Evolutionary conservation across 2,797 vertebrate species (phyloP).

Genomic region (Smutsia gigantea): DNA sequence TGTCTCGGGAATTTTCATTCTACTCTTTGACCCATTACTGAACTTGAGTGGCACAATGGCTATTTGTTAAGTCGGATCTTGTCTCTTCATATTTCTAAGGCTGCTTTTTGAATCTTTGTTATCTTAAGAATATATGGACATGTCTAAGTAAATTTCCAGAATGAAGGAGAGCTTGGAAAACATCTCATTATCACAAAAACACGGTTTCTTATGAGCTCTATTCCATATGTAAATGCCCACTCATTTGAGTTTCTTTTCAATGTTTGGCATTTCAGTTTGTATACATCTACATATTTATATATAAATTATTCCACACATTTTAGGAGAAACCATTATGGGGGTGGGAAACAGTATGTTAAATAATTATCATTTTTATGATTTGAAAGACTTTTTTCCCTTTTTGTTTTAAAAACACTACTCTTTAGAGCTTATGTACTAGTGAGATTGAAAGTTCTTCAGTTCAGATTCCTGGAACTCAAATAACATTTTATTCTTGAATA

Average conservation of each 20-base stretch:
- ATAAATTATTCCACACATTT: constrained; percentile 70
- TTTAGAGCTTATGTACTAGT: constrained; percentile 26
- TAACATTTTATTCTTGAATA: constrained; percentile 59
- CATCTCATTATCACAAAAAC: constrained; percentile 78
- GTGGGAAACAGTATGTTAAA: constrained; percentile 75
- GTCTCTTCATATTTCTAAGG: constrained; percentile 37
- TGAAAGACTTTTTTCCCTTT: constrained; percentile 45
- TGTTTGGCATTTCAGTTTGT: constrained; percentile 72
- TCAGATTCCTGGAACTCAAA: background rate
- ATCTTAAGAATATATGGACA: constrained; percentile 30
- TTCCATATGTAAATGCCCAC: constrained; percentile 65
- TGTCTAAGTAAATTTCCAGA: constrained; percentile 61
- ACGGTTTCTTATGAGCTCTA: constrained; percentile 56
- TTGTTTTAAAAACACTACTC: constrained; percentile 59
- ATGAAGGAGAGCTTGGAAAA: constrained; percentile 70
- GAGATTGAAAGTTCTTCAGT: constrained; percentile 54
- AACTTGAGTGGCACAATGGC: background rate
- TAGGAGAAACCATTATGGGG: constrained; percentile 73
- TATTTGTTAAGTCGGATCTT: background rate
- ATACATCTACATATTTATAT: constrained; percentile 76
- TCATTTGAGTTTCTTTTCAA: constrained; percentile 69
- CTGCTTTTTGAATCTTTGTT: constrained; percentile 29
- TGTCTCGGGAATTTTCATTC: constrained; percentile 8
- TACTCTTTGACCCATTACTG: background rate
- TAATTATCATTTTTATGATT: constrained; percentile 72